These are phyloP conservation scores for Acleris cristana DNA, from an alignment of 2,888 invertebrate genomes.

Conservation along the genomic window DNA sequence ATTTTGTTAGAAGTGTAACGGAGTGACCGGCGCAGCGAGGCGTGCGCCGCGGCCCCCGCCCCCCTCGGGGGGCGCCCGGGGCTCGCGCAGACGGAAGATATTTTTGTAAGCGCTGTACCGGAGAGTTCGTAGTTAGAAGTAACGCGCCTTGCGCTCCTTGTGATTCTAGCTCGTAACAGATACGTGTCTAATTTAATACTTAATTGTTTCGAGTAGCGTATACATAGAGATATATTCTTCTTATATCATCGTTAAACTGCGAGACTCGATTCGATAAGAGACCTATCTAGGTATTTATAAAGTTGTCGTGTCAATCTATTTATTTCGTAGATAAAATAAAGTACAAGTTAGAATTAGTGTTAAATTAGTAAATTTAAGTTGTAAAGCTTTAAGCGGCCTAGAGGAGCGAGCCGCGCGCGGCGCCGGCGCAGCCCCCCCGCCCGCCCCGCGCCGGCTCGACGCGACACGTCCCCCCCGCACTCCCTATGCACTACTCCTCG, in stretches of 20 bases:
- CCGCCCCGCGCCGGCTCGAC: slow-evolving; percentile 11
- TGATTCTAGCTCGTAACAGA: slow-evolving; percentile 49
- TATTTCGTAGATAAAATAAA: slow-evolving; percentile 67
- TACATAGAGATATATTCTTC: slow-evolving; percentile 14
- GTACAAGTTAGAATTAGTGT: slow-evolving; percentile 69
- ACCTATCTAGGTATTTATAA: slow-evolving; percentile 40
- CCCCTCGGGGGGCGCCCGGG: no score
- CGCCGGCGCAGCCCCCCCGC: slow-evolving; percentile 14
- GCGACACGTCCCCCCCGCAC: not conserved
- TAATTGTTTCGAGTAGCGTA: slow-evolving; percentile 27
- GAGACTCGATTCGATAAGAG: slow-evolving; percentile 3
- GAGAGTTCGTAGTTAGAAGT: slow-evolving; percentile 30
- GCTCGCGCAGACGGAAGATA: slow-evolving; percentile 35
- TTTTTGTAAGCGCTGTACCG: slow-evolving; percentile 44
- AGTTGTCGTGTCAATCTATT: slow-evolving; percentile 60
- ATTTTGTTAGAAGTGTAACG: slow-evolving; percentile 43
- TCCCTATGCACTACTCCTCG: not conserved
- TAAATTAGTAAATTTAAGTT: slow-evolving; percentile 49
- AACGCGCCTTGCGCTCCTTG: slow-evolving; percentile 44
- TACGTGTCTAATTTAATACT: slow-evolving; percentile 42
- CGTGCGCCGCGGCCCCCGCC: not conserved
- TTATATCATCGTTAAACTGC: slow-evolving; percentile 7
- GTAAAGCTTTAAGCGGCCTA: slow-evolving; percentile 59
- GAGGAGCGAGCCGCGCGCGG: slow-evolving; percentile 23
- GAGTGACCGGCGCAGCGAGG: not conserved